Percentiles rank a stretch among this genome's conserved stretches.
Evolutionary conservation across 1,140 invertebrate genomes (phyloP).

Genomic region (Ericerus pela): DNA sequence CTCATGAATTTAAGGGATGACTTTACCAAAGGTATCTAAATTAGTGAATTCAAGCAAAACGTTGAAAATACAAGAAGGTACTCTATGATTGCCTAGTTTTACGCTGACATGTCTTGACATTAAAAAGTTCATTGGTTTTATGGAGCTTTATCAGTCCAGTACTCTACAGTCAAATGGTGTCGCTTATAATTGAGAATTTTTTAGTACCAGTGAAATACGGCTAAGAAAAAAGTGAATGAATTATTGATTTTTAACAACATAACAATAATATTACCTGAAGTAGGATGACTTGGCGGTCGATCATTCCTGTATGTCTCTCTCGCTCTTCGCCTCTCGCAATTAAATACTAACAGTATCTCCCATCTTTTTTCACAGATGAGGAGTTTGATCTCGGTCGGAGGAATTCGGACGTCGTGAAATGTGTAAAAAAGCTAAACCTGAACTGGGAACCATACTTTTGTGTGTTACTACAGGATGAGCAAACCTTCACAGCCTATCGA

Average conservation of each 20-base stretch:
- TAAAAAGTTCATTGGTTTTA: no score
- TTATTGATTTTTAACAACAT: neutral
- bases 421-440: conserved; percentile 29
- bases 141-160: no score
- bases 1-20: no score
- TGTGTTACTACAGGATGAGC: conserved; percentile 69
- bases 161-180: no score
- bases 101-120: no score
- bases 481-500: conserved; percentile 67
- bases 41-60: no score
- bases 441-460: conserved; percentile 76
- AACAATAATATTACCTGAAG: neutral
- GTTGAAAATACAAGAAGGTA: no score
- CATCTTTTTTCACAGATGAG: conserved; percentile 30
- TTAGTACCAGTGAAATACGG: neutral
- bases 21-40: no score
- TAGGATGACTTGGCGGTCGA: neutral
- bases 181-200: no score
- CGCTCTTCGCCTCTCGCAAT: neutral
- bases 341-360: neutral
- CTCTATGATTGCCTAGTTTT: no score
- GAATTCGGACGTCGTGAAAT: conserved; percentile 28
- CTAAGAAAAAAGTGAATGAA: neutral
- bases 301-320: neutral
- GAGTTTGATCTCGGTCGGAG: conserved; percentile 31